phyloP scores from a whole-genome alignment of 2,113 vertebrate species.

The Stomatorhinus ivindoensis region DNA sequence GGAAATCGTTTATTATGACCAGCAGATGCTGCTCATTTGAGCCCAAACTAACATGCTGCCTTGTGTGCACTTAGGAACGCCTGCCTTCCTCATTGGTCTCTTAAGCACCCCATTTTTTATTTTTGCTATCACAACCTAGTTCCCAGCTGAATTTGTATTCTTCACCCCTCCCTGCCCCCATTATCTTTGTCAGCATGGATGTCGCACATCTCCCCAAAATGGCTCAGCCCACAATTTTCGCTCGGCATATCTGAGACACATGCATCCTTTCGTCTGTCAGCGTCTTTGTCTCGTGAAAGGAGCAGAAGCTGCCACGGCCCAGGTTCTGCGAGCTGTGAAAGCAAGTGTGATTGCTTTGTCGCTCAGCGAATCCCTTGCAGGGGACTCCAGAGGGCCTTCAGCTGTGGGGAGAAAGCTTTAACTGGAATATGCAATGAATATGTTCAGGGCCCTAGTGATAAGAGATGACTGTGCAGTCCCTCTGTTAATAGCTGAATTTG shows the following conservation, averaged over 20 bases:
- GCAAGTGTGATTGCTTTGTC: background rate
- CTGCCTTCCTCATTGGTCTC: background rate
- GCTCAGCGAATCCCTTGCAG: background rate
- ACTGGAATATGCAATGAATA: background rate
- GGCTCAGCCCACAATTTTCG: background rate
- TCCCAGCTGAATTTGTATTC: background rate
- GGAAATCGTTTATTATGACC: slow-evolving; percentile 13
- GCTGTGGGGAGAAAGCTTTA: background rate
- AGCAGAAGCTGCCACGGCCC: background rate
- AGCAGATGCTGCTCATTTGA: background rate
- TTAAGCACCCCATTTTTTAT: background rate
- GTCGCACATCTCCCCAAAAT: background rate
- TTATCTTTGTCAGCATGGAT: background rate
- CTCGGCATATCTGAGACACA: background rate
- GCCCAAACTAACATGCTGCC: background rate
- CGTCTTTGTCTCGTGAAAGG: background rate
- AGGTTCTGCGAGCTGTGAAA: background rate
- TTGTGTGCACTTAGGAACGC: background rate
- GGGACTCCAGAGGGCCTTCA: background rate
- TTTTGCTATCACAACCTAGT: background rate
- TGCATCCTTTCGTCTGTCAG: background rate
- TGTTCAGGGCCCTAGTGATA: background rate
- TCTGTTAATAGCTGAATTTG: background rate
- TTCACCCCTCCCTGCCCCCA: background rate
- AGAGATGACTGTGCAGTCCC: background rate